Conservation (phyloP, 2,888 invertebrate genomes). For the Drosophila acutilabella region DNA sequence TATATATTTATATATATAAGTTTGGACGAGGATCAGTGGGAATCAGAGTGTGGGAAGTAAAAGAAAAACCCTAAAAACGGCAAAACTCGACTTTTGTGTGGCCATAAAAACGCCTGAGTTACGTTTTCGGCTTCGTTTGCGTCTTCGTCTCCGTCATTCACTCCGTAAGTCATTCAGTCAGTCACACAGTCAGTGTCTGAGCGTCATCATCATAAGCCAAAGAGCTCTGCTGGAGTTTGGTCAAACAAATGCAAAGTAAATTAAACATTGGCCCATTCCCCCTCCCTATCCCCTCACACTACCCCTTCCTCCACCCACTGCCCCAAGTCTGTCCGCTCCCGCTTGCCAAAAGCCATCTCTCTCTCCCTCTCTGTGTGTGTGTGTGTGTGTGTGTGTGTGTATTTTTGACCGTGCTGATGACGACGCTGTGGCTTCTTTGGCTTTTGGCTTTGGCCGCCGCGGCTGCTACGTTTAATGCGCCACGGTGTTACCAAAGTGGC, state of each 20-base stretch:
- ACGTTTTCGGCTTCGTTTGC: slow-evolving; percentile 41
- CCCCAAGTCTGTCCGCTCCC: neutral
- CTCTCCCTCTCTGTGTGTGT: neutral
- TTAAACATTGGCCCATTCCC: slow-evolving; percentile 59
- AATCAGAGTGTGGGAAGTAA: slow-evolving; percentile 68
- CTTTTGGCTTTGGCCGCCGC: slow-evolving; percentile 58
- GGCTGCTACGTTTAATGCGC: slow-evolving; percentile 77
- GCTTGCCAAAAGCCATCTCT: neutral
- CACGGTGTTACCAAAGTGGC: slow-evolving; percentile 79
- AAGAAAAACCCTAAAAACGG: slow-evolving; percentile 54
- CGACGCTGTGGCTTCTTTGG: slow-evolving; percentile 63
- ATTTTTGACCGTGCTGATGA: slow-evolving; percentile 61
- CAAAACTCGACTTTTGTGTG: slow-evolving; percentile 62
- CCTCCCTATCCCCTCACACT: slow-evolving; percentile 15
- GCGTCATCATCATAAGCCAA: slow-evolving; percentile 58
- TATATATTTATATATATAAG: neutral
- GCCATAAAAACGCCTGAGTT: slow-evolving; percentile 76
- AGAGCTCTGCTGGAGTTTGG: slow-evolving; percentile 52
- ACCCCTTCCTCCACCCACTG: slow-evolving; percentile 5
- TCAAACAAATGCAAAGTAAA: slow-evolving; percentile 77
- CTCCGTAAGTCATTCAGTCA: slow-evolving; percentile 31
- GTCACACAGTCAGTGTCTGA: slow-evolving; percentile 24
- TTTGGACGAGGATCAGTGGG: slow-evolving; percentile 63
- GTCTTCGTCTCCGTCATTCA: slow-evolving; percentile 37
- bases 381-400: too few species aligned